phyloP scores from a whole-genome alignment of 2,797 vertebrate species.

The Neosalanx taihuensis region DNA sequence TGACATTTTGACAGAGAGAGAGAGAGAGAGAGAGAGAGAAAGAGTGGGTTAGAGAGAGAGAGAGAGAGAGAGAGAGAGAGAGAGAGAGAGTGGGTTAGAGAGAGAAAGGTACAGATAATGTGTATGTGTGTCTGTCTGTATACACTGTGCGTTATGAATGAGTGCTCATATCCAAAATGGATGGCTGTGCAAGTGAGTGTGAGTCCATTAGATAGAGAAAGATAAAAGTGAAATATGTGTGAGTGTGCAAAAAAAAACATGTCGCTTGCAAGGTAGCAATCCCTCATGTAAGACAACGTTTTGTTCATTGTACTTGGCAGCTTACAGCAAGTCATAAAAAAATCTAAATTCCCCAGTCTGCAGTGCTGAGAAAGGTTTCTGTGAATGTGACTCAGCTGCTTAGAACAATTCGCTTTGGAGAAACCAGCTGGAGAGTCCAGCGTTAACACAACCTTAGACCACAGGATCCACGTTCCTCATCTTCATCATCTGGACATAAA shows the following conservation, averaged over 20 bases:
- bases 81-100: background rate
- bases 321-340: conserved; percentile 1
- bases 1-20: conserved; percentile 4
- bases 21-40: background rate
- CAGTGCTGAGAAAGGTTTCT: background rate
- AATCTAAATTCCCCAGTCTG: background rate
- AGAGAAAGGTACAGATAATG: background rate
- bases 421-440: background rate
- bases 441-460: background rate
- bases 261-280: background rate
- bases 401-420: background rate
- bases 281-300: background rate
- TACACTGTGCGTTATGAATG: background rate
- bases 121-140: conserved; percentile 8
- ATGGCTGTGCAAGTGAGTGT: background rate
- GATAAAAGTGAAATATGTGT: background rate
- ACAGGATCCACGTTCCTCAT: no score
- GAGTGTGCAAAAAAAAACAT: background rate
- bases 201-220: background rate
- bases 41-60: no score
- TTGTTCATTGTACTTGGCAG: conserved; percentile 4
- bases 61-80: no score
- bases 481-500: no score
- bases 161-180: background rate
- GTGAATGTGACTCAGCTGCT: background rate